Percentiles rank a stretch among this genome's conserved stretches.
phyloP scores from a whole-genome alignment of 1,140 invertebrate species.

The Neodiprion lecontei region DNA sequence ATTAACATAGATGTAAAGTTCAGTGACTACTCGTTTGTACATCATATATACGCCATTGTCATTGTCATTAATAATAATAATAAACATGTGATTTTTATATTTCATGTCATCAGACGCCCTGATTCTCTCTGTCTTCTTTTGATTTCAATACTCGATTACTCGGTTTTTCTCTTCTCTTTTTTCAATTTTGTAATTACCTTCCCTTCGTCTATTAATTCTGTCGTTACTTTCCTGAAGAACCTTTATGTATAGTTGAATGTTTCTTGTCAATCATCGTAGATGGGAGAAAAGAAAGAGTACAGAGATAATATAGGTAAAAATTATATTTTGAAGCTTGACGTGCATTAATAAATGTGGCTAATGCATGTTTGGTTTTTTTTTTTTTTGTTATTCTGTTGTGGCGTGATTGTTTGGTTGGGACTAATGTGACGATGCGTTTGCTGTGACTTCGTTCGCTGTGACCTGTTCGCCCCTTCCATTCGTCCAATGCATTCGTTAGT shows the following conservation, averaged over 20 bases:
- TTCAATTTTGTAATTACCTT: conserved; percentile 24
- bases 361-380: conserved; percentile 49
- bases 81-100: background rate
- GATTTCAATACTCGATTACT: conserved; percentile 18
- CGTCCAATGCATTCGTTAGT: conserved; percentile 62
- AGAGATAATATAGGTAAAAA: too few relatives aligned
- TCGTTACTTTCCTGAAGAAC: background rate
- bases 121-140: background rate
- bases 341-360: conserved; percentile 37
- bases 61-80: background rate
- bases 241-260: too few relatives aligned
- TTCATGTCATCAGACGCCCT: background rate
- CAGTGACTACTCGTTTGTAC: background rate
- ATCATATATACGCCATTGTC: background rate
- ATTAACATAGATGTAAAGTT: conserved; percentile 4
- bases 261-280: too few relatives aligned
- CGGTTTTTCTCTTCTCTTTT: conserved; percentile 30
- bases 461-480: conserved; percentile 26
- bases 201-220: conserved; percentile 21
- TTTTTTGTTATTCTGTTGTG: conserved; percentile 51
- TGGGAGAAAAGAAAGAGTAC: too few relatives aligned
- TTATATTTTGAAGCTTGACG: conserved; percentile 11
- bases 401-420: conserved; percentile 52
- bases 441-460: conserved; percentile 38
- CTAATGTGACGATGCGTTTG: conserved; percentile 41